Evolutionary conservation across 2,888 invertebrate genomes (phyloP).

Genomic region (Patella ulyssiponensis): DNA sequence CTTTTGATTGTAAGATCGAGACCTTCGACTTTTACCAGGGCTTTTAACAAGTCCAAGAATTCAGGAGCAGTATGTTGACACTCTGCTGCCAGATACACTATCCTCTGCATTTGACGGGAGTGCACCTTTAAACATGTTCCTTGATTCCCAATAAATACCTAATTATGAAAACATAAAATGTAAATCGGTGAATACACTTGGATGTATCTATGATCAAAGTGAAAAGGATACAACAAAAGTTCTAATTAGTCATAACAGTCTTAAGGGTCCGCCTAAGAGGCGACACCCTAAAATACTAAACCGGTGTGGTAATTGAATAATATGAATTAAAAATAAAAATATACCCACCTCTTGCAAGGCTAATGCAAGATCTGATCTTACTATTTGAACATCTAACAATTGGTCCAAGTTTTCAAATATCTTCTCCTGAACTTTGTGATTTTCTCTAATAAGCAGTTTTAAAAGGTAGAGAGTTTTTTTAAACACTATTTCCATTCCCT

Average conservation of each 20-base stretch:
- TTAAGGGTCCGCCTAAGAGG: too few relatives aligned
- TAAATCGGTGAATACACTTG: too few relatives aligned
- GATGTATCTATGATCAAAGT: too few relatives aligned
- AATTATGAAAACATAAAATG: background rate
- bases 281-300: too few relatives aligned
- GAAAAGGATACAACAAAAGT: too few relatives aligned
- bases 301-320: background rate
- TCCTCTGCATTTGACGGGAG: constrained; percentile 67
- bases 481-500: constrained; percentile 66
- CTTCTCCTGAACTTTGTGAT: constrained; percentile 66
- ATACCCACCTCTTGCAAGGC: constrained; percentile 66
- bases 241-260: too few relatives aligned
- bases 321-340: background rate
- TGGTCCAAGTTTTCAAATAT: constrained; percentile 68
- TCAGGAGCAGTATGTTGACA: constrained; percentile 67
- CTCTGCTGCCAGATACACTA: constrained; percentile 65
- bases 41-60: constrained; percentile 65
- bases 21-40: constrained; percentile 68
- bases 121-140: constrained; percentile 68
- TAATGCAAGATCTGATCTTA: constrained; percentile 66
- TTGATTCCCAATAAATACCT: constrained; percentile 70
- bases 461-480: constrained; percentile 65
- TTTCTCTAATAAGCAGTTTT: constrained; percentile 63
- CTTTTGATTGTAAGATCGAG: constrained; percentile 69
- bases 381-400: constrained; percentile 65